Conservation (phyloP, 1,140 invertebrate species). For the Drosophila sechellia region DNA sequence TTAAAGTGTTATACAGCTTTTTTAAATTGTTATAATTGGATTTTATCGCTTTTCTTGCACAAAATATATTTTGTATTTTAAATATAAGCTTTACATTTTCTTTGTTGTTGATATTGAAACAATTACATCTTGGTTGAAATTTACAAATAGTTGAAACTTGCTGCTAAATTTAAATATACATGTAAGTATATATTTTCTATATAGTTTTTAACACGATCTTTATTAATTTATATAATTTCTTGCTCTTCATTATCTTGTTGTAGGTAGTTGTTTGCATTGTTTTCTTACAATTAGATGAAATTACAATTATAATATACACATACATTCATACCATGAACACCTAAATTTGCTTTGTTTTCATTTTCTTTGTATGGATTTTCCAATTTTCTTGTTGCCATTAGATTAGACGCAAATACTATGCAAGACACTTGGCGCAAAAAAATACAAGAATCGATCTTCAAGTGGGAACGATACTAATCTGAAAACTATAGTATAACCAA, state of each 20-base stretch:
- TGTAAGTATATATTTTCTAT: slow-evolving; percentile 51
- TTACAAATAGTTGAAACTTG: slow-evolving; percentile 70
- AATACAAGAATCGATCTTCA: slow-evolving; percentile 37
- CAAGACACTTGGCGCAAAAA: slow-evolving; percentile 72
- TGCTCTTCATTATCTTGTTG: slow-evolving; percentile 54
- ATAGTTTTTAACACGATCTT: slow-evolving; percentile 44
- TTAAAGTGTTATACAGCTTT: slow-evolving; percentile 16
- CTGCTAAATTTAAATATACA: slow-evolving; percentile 69
- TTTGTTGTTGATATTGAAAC: slow-evolving; percentile 54
- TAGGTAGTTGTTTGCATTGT: slow-evolving; percentile 79
- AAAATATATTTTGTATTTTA: slow-evolving; percentile 47
- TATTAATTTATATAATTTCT: slow-evolving; percentile 64
- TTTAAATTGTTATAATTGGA: slow-evolving; percentile 6
- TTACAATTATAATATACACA: slow-evolving; percentile 59
- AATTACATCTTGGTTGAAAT: slow-evolving; percentile 63
- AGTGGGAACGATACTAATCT: slow-evolving; percentile 26
- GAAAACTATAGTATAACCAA: slow-evolving; percentile 34
- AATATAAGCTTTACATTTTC: slow-evolving; percentile 46
- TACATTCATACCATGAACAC: slow-evolving; percentile 67
- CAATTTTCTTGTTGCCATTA: slow-evolving; percentile 43
- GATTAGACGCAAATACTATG: slow-evolving; percentile 69
- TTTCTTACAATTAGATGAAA: slow-evolving; percentile 69
- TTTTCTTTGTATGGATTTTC: slow-evolving; percentile 46
- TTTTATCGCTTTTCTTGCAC: slow-evolving; percentile 32
- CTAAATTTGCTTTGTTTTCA: slow-evolving; percentile 55